Percentiles rank a stretch among this genome's conserved stretches.
These are phyloP conservation scores for Cebidichthys violaceus DNA, from an alignment of 2,113 vertebrate genomes.

Conservation along the genomic window DNA sequence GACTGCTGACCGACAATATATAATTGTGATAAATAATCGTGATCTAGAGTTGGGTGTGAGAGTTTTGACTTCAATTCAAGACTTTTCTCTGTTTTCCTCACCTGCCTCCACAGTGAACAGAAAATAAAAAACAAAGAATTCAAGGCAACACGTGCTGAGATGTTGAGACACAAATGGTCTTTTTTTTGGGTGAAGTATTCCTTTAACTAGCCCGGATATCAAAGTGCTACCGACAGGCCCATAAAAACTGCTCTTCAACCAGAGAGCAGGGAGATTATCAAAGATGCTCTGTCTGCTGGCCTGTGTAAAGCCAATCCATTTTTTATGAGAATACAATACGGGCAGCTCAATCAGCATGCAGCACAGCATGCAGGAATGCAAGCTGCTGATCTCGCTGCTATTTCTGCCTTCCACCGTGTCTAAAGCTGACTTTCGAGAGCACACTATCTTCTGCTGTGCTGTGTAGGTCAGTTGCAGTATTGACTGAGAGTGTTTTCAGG, in stretches of 20 bases:
- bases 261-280: conserved; percentile 38
- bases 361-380: conserved; percentile 55
- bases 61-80: neutral
- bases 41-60: neutral
- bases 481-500: conserved; percentile 53
- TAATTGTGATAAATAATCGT: too few relatives aligned
- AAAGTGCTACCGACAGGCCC: conserved; percentile 14
- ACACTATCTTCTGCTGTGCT: conserved; percentile 64
- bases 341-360: conserved; percentile 77
- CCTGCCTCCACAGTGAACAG: neutral
- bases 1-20: too few relatives aligned
- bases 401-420: conserved; percentile 67
- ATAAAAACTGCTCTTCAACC: conserved; percentile 31
- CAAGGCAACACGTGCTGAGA: neutral
- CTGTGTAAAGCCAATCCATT: conserved; percentile 63
- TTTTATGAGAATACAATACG: conserved; percentile 75
- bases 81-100: neutral
- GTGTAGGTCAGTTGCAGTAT: conserved; percentile 67
- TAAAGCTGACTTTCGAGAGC: conserved; percentile 71
- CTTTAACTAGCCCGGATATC: conserved; percentile 18
- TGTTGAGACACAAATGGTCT: neutral
- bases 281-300: conserved; percentile 50
- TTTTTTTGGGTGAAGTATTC: neutral
- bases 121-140: neutral
- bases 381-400: conserved; percentile 70